Evolutionary conservation across 2,797 vertebrate genomes (phyloP).

Genomic region (Eidolon dupreanum): DNA sequence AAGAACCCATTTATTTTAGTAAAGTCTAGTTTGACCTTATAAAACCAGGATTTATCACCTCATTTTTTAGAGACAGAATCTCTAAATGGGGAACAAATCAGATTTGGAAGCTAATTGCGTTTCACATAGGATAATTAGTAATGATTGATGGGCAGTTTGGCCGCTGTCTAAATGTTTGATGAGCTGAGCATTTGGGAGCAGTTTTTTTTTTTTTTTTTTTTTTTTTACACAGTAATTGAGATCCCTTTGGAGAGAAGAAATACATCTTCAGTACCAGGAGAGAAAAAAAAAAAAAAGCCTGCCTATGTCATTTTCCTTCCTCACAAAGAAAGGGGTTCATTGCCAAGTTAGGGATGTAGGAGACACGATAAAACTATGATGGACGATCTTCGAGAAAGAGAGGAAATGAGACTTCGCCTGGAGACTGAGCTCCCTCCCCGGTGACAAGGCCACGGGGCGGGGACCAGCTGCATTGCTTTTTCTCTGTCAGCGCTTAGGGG

Average conservation of each 20-base stretch:
- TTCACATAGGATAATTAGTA: neutral
- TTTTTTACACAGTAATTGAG: neutral
- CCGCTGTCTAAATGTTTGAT: neutral
- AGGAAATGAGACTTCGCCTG: neutral
- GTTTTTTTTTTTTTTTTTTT: no score
- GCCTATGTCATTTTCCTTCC: neutral
- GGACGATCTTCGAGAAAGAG: neutral
- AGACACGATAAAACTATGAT: neutral
- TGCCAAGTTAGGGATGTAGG: neutral
- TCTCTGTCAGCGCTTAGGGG: neutral
- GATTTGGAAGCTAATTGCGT: neutral
- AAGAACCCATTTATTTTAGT: neutral
- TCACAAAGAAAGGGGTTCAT: neutral
- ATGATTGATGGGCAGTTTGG: neutral
- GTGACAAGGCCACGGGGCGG: neutral
- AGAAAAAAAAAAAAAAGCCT: neutral
- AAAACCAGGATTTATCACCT: neutral
- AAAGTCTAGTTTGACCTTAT: neutral
- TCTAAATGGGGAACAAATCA: neutral
- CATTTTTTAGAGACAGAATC: neutral
- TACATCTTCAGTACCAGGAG: neutral
- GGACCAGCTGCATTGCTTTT: neutral
- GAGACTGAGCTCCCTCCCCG: accelerated
- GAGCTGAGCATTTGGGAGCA: neutral
- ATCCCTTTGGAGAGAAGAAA: neutral